Base-by-base conservation (phyloP, 2,888 invertebrate species). In the Acronicta psi region DNA sequence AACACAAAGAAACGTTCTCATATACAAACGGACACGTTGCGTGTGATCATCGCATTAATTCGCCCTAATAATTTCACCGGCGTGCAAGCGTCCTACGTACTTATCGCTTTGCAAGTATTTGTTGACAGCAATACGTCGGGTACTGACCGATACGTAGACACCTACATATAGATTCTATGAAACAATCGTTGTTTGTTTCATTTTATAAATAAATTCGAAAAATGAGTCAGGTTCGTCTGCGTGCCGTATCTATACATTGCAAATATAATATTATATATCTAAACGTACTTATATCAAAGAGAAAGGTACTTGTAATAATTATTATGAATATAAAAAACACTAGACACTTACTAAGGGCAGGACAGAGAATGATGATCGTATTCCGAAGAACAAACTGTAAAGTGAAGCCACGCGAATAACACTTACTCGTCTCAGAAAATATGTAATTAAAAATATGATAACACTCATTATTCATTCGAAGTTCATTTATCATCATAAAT, bases 131-230 rank as follows among this genome's bases (percentile, higher is more conserved):
- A 36, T 47, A 53, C 17, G 18, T n/a, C 67, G 58, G 29, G 31
- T 46, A 47, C 29, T 70, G 58, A 68, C 70, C 54, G 65, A 68
- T 41, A 53, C 34, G 17, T 29, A 29, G 29, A 23, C 10, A 10
- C 36, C 2, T 13, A 20, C 17, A 20, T 37, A 36, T 69, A 36
- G 18, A 47, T 50, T 46, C 16, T 37, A 17, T 25, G 10, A 41
- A 45, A 37, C 17, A 18, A 51, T 18, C 36, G 34, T 13, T 49
- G 14, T 53, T 69, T 18, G 14, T 56, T 47, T 40, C 14, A 16
- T 31, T 62, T 41, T 42, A 36, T 68, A 31, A 51, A 45, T 56
- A 34, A 53, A 57, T 49, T 47, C 2, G 1, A 10, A 37, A 42
- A 44, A 37, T 69, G 49, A 53, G 20, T 64, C 41, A 50, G 2